Conservation (phyloP, 2,113 vertebrate genomes). For the Capricornis sumatraensis region DNA sequence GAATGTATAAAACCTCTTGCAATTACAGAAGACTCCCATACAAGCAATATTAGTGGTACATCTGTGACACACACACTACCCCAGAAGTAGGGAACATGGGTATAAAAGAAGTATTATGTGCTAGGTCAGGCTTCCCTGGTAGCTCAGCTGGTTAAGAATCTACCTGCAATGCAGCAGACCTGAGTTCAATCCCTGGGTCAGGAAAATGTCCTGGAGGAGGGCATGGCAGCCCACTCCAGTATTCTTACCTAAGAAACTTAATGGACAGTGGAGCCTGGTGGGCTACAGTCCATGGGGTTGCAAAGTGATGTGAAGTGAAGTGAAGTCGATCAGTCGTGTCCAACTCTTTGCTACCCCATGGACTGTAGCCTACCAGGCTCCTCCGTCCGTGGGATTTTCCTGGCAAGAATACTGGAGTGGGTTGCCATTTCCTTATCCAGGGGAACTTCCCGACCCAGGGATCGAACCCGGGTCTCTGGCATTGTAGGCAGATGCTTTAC, state of each 20-base stretch:
- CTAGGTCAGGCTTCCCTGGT: neutral
- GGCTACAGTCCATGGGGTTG: neutral
- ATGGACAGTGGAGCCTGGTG: neutral
- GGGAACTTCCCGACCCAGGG: too few relatives aligned
- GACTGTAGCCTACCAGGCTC: too few relatives aligned
- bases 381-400: too few relatives aligned
- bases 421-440: too few relatives aligned
- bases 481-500: too few relatives aligned
- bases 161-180: neutral
- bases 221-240: neutral
- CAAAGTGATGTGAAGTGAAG: too few relatives aligned
- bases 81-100: neutral
- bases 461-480: rapidly evolving
- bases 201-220: neutral
- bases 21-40: neutral
- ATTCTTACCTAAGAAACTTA: neutral
- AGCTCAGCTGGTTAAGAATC: neutral
- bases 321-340: too few relatives aligned
- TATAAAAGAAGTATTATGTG: neutral
- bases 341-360: too few relatives aligned
- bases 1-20: neutral
- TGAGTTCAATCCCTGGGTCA: neutral
- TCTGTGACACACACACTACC: neutral
- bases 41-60: neutral
- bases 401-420: too few relatives aligned